Percentiles rank a stretch among this genome's conserved stretches.
These are phyloP conservation scores for Synergus umbraculus DNA, from an alignment of 2,888 invertebrate genomes.

Conservation along the genomic window DNA sequence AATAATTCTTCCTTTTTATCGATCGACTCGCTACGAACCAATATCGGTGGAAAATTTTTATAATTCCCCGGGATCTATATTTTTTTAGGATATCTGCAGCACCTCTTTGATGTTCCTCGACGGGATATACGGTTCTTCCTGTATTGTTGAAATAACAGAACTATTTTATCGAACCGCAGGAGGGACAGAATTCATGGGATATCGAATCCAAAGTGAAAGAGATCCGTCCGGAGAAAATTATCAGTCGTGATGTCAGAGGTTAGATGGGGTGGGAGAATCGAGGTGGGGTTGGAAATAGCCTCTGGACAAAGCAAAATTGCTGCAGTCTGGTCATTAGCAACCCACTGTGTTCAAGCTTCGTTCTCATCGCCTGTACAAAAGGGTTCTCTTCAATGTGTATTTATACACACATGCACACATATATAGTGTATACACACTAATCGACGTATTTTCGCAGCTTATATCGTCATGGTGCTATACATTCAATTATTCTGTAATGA, in stretches of 20 bases:
- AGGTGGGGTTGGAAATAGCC: conserved; percentile 51
- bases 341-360: conserved; percentile 52
- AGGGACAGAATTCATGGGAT: conserved; percentile 35
- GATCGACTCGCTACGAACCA: background rate
- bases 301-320: conserved; percentile 50
- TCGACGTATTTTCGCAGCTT: conserved; percentile 53
- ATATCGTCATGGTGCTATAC: conserved; percentile 42
- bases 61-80: conserved; percentile 1
- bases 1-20: background rate
- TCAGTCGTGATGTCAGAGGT: conserved; percentile 48
- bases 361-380: conserved; percentile 47
- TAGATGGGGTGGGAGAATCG: conserved; percentile 40
- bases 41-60: conserved; percentile 15
- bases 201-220: conserved; percentile 51
- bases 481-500: conserved; percentile 41
- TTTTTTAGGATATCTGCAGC: background rate
- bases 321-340: conserved; percentile 60
- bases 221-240: conserved; percentile 52
- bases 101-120: background rate
- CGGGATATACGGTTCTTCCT: background rate
- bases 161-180: conserved; percentile 1
- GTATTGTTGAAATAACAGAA: conserved; percentile 32
- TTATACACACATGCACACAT: conserved; percentile 1
- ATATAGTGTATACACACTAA: conserved; percentile 50
- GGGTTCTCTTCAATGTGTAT: conserved; percentile 46